Evolutionary conservation across 2,888 invertebrate genomes (phyloP), one percentile per base, ranked within the genome.

Genomic region (Galeopsomyia nigrocyanea): DNA sequence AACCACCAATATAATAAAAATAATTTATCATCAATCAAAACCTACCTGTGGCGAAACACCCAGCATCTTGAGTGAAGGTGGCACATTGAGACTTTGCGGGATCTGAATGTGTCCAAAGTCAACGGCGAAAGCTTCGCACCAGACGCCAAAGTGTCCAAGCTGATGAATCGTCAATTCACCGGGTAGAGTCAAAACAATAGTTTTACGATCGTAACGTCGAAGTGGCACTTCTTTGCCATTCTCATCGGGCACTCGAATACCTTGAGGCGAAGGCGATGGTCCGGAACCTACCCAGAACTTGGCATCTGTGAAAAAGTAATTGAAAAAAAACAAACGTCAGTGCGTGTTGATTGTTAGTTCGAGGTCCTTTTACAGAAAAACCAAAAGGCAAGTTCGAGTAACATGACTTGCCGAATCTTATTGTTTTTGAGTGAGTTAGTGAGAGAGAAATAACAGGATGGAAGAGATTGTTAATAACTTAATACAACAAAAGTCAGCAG

Each of bases 211-310:
- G 87, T 97, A 96, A 77, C 91, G 90, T 39, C 94, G 89, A 72
- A 97, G 88, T 1, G 96, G 95, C 46, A 88, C 84, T 83, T 92
- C 92, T 82, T 94, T 94, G 78, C 97, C 97, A 84, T 96, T 96
- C 88, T 97, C 97, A 86, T 97, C 96, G 0, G 96, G 94, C 53
- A 97, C 93, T 65, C 95, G 90, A 75, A 94, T 90, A 50, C 96
- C 97, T 80, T 94, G 93, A 1, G 95, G 91, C 0, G 94, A 91
- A 0, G 96, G 95, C 82, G 92, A 91, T 39, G 91, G 88, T 1
- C 96, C 96, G 64, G 91, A 89, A 0, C 97, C 97, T 76, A 95
- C 95, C 95, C 96, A 96, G 88, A 97, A 97, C 88, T 96, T 96
- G 0, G 96, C 96, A 87, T 97, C 96, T 95, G 89, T 77, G 68